These are phyloP conservation scores for Psix sp. DNA, from an alignment of 1,140 invertebrate species.

Conservation along the genomic window DNA sequence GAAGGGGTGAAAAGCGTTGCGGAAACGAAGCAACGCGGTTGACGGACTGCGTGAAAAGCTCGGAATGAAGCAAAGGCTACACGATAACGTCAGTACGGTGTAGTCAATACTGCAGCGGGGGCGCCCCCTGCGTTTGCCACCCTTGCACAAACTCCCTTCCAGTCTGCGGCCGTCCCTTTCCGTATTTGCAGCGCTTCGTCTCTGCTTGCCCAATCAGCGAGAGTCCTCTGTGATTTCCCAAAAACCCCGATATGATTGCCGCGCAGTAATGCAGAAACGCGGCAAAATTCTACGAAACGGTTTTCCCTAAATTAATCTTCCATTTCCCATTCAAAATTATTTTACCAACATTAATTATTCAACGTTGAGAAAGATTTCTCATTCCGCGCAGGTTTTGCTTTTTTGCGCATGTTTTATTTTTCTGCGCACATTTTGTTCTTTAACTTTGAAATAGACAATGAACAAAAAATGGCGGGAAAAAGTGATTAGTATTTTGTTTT, in stretches of 20 bases:
- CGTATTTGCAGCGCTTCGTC: not conserved
- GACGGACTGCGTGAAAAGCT: slow-evolving; percentile 44
- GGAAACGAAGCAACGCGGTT: slow-evolving; percentile 40
- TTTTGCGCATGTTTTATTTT: too few relatives aligned
- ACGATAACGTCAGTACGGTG: slow-evolving; percentile 60
- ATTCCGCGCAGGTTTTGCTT: too few relatives aligned
- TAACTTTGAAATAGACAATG: too few relatives aligned
- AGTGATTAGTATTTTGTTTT: too few relatives aligned
- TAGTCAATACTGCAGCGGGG: slow-evolving; percentile 61
- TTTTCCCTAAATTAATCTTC: too few relatives aligned
- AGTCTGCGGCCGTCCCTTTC: slow-evolving; percentile 10
- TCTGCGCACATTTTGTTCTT: too few relatives aligned
- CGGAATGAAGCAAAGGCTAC: slow-evolving; percentile 54
- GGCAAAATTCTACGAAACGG: slow-evolving; percentile 2
- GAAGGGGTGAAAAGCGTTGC: slow-evolving; percentile 26
- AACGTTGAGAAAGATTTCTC: too few relatives aligned
- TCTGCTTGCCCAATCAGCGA: slow-evolving; percentile 17
- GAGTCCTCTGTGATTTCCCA: slow-evolving; percentile 37
- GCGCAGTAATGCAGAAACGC: slow-evolving; percentile 51
- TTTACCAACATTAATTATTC: too few relatives aligned
- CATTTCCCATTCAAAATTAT: too few relatives aligned
- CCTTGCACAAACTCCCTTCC: slow-evolving; percentile 36
- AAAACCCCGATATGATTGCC: slow-evolving; percentile 59
- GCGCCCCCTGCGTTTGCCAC: slow-evolving; percentile 39
- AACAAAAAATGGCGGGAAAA: too few relatives aligned